These are phyloP conservation scores for Hypsibius dujardini DNA, from an alignment of 1,140 invertebrate species.

Conservation along the genomic window DNA sequence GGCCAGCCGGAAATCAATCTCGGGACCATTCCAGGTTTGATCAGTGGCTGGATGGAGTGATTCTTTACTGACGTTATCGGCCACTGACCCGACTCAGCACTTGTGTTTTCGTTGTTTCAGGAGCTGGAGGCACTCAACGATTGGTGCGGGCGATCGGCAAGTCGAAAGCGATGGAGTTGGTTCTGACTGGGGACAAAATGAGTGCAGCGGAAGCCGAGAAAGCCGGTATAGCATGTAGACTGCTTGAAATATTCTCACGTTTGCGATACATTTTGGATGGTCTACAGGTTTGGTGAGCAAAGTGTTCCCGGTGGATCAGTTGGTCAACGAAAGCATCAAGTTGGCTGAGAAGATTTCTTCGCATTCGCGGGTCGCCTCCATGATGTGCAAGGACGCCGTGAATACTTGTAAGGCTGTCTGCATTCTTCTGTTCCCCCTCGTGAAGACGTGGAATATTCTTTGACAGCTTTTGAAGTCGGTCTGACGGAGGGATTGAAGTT, in stretches of 20 bases:
- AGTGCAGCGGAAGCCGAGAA: constrained; percentile 75
- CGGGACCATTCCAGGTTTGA: constrained; percentile 68
- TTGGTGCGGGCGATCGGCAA: constrained; percentile 74
- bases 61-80: too few relatives aligned
- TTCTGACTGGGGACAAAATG: constrained; percentile 75
- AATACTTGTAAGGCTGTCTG: constrained; percentile 46
- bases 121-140: constrained; percentile 90
- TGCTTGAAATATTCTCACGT: background rate
- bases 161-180: constrained; percentile 97
- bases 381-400: constrained; percentile 79
- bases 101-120: too few relatives aligned
- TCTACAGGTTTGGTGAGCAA: constrained; percentile 61
- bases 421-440: background rate
- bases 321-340: constrained; percentile 71
- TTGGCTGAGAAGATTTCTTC: constrained; percentile 80
- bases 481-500: constrained; percentile 67
- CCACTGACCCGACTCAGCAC: too few relatives aligned
- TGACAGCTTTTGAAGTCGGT: constrained; percentile 62
- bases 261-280: background rate
- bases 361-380: constrained; percentile 67
- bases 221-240: constrained; percentile 41
- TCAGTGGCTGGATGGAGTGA: too few relatives aligned
- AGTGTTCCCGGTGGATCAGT: constrained; percentile 68
- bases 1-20: constrained; percentile 92
- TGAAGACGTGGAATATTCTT: constrained; percentile 19